Percentiles rank a stretch among this genome's conserved stretches.
Evolutionary conservation across 2,888 invertebrate species (phyloP).

Genomic region (Clunio marinus): DNA sequence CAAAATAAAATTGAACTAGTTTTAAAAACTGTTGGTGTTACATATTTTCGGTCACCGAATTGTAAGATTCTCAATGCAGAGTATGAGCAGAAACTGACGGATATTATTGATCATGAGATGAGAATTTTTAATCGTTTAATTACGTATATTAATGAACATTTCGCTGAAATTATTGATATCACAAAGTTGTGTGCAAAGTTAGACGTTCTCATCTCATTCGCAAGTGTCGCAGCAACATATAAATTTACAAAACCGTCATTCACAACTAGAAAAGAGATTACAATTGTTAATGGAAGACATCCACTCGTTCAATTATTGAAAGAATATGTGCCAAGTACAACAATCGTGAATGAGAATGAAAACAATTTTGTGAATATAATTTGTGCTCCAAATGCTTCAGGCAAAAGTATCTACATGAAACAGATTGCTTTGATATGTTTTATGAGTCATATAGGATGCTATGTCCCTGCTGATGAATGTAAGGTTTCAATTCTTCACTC

Average conservation of each 20-base stretch:
- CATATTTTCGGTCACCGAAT: constrained; percentile 50
- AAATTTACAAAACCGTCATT: constrained; percentile 48
- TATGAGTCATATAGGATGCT: constrained; percentile 85
- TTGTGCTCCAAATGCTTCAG: constrained; percentile 87
- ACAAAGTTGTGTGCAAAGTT: constrained; percentile 51
- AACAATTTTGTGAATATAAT: constrained; percentile 67
- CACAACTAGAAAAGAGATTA: constrained; percentile 46
- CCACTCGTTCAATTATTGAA: constrained; percentile 40
- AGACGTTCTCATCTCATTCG: constrained; percentile 50
- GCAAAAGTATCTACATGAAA: constrained; percentile 88
- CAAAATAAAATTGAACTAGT: constrained; percentile 40
- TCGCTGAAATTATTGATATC: constrained; percentile 56
- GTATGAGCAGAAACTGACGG: constrained; percentile 73
- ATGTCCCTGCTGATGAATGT: constrained; percentile 75
- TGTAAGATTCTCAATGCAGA: constrained; percentile 65
- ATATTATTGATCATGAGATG: constrained; percentile 76
- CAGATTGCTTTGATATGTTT: constrained; percentile 76
- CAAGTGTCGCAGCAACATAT: constrained; percentile 47
- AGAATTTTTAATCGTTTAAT: constrained; percentile 68
- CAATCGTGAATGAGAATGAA: constrained; percentile 43
- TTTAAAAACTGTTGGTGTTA: constrained; percentile 46
- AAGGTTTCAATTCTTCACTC: constrained; percentile 66
- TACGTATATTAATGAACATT: constrained; percentile 58
- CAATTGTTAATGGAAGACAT: constrained; percentile 46
- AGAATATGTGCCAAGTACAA: constrained; percentile 41